Percentiles rank a stretch among this genome's conserved stretches.
Conservation (phyloP, 2,888 invertebrate genomes). For the Spatulosminthurus flaviceps region DNA sequence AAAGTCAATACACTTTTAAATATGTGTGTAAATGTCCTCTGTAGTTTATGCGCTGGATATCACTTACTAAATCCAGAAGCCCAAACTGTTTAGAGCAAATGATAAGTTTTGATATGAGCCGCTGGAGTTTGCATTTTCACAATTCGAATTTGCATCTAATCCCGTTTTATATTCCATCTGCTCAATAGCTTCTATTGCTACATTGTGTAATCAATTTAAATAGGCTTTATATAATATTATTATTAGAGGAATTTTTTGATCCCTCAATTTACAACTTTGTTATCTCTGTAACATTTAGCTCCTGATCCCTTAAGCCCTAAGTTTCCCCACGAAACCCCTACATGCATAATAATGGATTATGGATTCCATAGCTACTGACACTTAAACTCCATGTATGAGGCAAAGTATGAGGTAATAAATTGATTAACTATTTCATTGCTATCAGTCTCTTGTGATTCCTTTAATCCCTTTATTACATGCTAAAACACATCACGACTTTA, state of each 20-base stretch:
- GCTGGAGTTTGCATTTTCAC: no score
- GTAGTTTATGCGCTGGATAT: no score
- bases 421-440: not conserved
- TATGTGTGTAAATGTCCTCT: no score
- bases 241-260: not conserved
- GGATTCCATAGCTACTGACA: not conserved
- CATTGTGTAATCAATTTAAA: no score
- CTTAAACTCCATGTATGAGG: not conserved
- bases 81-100: no score
- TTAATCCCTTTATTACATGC: not conserved
- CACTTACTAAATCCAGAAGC: no score
- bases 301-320: not conserved
- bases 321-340: not conserved
- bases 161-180: no score
- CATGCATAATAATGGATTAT: slow-evolving; percentile 2
- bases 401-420: slow-evolving; percentile 1
- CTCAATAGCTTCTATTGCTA: no score
- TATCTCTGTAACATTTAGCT: not conserved
- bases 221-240: no score
- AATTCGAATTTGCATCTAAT: no score
- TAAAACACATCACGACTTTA: not conserved
- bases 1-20: no score
- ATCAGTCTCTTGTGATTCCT: not conserved
- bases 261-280: not conserved
- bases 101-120: no score